Conservation (phyloP, 2,113 vertebrate genomes). For the Eulacestoma nigropectus region DNA sequence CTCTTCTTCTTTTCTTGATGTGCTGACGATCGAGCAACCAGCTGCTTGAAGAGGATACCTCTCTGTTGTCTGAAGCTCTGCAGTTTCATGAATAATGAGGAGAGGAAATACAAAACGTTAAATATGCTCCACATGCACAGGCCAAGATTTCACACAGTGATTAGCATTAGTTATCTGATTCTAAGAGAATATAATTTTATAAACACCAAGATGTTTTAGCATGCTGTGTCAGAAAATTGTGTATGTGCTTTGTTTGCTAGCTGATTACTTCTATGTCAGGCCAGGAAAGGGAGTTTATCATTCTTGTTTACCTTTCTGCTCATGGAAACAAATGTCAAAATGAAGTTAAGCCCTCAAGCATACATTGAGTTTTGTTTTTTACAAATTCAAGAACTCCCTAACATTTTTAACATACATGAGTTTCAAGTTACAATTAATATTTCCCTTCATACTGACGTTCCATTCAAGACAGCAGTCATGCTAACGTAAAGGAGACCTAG, state of each 20-base stretch:
- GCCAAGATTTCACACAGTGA: neutral
- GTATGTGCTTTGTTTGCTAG: neutral
- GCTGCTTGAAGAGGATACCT: constrained; percentile 60
- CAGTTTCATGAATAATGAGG: constrained; percentile 17
- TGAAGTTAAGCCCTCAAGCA: neutral
- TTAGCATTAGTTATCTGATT: neutral
- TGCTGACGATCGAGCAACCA: constrained; percentile 70
- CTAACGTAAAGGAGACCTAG: neutral
- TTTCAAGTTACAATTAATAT: neutral
- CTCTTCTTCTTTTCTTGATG: constrained; percentile 78
- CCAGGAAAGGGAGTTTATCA: neutral
- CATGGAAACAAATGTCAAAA: neutral
- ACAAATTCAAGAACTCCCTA: neutral
- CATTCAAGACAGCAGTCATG: neutral
- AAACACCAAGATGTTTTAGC: neutral
- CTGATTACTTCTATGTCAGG: neutral
- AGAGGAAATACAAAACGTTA: constrained; percentile 20
- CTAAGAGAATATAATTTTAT: neutral
- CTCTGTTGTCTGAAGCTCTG: constrained; percentile 72
- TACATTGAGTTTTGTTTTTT: rapidly evolving
- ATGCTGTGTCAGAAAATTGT: neutral
- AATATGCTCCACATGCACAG: neutral
- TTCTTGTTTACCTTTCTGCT: neutral
- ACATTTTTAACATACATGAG: neutral
- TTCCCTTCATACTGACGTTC: neutral